Evolutionary conservation across 2,797 vertebrate species (phyloP), one percentile per base, ranked within the genome.

Genomic region (Neoniphon sammara): DNA sequence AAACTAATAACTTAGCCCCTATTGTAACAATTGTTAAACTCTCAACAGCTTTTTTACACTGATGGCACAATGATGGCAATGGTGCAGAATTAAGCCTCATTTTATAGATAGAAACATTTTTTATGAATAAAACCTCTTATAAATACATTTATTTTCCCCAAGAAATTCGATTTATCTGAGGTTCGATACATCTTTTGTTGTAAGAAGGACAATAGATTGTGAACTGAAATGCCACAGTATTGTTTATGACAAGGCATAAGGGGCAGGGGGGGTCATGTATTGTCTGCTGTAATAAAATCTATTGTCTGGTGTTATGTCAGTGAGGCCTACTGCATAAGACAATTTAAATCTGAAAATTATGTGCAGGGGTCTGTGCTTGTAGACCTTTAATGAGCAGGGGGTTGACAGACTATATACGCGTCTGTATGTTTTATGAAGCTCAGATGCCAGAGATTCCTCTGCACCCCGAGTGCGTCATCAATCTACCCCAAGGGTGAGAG

Each of bases 361-460:
- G 67, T 20, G 23, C 34, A 30, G 5, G 39, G 14, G 39, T 77
- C 73, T 66, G 39, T 59, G 53, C 61, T 71, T 1, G 14, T 30
- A 27, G 53, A 63, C 44, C 8, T 39, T 27, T 44, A 46, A 46
- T 18, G 27, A 14, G 11, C n/a, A 44, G 18, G 49, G 60, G n/a
- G 58, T 25, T 15, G 36, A 36, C 47, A 21, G 64, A 21, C 62
- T 31, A 12, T 44, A 53, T 65, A 57, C 34, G 36, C 18, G 56
- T 78, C 73, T 81, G 67, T 55, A 63, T 72, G 56, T 67, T 78
- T 50, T 44, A 20, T 58, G 20, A 42, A 68, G 75, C 55, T 62
- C 61, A 66, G 70, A 93, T 92, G 85, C 84, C 81, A 81, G 80
- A 75, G 73, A 94, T 94, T 93, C 93, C 87, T 89, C 70, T 68